Evolutionary conservation across 2,113 vertebrate species (phyloP).

Genomic region (Dunckerocampus dactyliophorus): DNA sequence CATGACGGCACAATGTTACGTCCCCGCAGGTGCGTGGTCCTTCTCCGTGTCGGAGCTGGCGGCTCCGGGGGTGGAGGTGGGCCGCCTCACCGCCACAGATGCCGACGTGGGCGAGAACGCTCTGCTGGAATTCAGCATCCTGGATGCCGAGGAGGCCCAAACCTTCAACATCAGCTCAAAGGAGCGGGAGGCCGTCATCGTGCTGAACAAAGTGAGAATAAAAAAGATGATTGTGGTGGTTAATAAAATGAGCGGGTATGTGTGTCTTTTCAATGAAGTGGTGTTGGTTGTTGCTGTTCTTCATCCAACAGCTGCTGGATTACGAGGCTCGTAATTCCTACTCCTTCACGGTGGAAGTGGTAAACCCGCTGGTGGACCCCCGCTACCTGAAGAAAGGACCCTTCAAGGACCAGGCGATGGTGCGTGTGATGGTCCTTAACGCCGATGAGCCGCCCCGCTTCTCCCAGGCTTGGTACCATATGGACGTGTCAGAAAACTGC

Average conservation of each 20-base stretch:
- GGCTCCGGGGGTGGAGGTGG: constrained; percentile 80
- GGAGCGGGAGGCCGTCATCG: constrained; percentile 79
- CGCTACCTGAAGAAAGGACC: constrained; percentile 80
- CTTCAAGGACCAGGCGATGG: constrained; percentile 83
- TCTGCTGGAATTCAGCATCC: constrained; percentile 79
- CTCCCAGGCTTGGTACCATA: constrained; percentile 75
- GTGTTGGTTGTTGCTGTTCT: constrained; percentile 6
- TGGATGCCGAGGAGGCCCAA: constrained; percentile 76
- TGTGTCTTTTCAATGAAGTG: background rate
- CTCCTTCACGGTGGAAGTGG: constrained; percentile 82
- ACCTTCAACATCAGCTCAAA: constrained; percentile 77
- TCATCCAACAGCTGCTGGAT: constrained; percentile 75
- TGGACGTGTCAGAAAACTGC: constrained; percentile 82
- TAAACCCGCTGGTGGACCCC: constrained; percentile 80
- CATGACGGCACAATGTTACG: background rate
- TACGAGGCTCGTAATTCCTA: constrained; percentile 80
- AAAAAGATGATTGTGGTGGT: too few species aligned
- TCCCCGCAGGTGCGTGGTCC: constrained; percentile 64
- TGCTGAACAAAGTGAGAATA: constrained; percentile 76
- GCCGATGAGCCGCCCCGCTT: constrained; percentile 84
- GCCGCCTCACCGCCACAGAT: constrained; percentile 80
- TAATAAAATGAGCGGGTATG: constrained; percentile 21
- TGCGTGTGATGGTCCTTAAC: constrained; percentile 80
- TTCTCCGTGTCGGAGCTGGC: constrained; percentile 85
- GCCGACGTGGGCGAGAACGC: constrained; percentile 84